Percentiles rank a stretch among this genome's conserved stretches.
Conservation (phyloP, 1,140 invertebrate genomes). For the Eueides isabella region DNA sequence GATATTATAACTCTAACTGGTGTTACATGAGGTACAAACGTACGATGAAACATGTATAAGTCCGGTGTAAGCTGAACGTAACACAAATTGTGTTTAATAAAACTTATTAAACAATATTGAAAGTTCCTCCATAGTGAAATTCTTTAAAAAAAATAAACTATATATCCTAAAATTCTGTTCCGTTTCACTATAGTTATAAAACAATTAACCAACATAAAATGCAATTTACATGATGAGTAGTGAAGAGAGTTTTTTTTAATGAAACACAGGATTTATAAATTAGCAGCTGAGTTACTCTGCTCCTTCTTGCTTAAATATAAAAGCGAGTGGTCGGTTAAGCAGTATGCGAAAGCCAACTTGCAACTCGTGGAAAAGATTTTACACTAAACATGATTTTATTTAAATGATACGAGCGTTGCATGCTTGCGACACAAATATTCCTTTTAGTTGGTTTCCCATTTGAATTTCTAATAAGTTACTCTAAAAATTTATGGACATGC, state of each 20-base stretch:
- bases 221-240: conserved; percentile 12
- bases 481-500: background rate
- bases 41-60: too few relatives aligned
- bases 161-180: too few relatives aligned
- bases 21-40: too few relatives aligned
- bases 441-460: conserved; percentile 30
- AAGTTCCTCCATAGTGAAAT: too few relatives aligned
- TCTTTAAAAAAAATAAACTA: too few relatives aligned
- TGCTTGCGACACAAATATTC: conserved; percentile 26
- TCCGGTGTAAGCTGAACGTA: too few relatives aligned
- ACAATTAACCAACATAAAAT: background rate
- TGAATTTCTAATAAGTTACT: conserved; percentile 31
- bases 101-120: too few relatives aligned
- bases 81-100: too few relatives aligned
- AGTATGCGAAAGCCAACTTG: conserved; percentile 25
- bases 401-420: conserved; percentile 33
- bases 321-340: conserved; percentile 21
- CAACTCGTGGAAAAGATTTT: conserved; percentile 39
- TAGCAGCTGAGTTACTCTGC: background rate
- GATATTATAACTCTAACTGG: too few relatives aligned
- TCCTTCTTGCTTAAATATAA: conserved; percentile 5
- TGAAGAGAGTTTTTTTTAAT: too few relatives aligned
- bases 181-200: background rate
- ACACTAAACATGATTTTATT: conserved; percentile 45
- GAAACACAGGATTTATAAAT: background rate